A percentile compares a stretch with the other conserved stretches of the same genome.
These are phyloP conservation scores for Crossaster papposus DNA, from an alignment of 53 echinoderm and acorn worm species.

Conservation along the genomic window DNA sequence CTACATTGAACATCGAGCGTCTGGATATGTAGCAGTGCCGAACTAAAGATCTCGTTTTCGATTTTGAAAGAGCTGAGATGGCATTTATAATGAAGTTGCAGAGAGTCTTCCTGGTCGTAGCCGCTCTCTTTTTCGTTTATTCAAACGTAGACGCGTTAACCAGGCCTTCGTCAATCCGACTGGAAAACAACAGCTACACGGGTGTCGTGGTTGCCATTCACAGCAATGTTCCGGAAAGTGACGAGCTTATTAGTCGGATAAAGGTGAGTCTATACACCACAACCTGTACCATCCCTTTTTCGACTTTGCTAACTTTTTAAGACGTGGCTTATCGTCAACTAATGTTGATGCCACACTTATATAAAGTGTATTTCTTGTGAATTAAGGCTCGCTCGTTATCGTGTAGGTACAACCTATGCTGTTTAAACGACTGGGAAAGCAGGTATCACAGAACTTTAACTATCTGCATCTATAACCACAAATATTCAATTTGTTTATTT, in stretches of 20 bases:
- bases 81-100: background rate
- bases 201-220: conserved; percentile 71
- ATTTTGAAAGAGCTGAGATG: background rate
- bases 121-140: conserved; percentile 19
- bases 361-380: no score
- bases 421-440: no score
- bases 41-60: background rate
- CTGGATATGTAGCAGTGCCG: background rate
- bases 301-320: no score
- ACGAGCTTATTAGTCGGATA: conserved; percentile 36
- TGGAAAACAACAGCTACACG: conserved; percentile 61
- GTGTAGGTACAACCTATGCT: no score
- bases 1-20: background rate
- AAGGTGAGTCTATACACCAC: conserved; percentile 42
- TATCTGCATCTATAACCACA: no score
- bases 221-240: conserved; percentile 40
- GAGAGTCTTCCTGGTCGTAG: background rate
- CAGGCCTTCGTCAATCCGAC: conserved; percentile 61
- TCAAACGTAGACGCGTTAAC: conserved; percentile 53
- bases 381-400: no score
- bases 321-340: background rate
- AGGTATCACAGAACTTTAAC: no score
- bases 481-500: no score
- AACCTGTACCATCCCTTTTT: background rate
- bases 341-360: no score